Percentiles rank a stretch among this genome's conserved stretches.
phyloP scores from a whole-genome alignment of 2,113 vertebrate genomes.

The Fregata magnificens region DNA sequence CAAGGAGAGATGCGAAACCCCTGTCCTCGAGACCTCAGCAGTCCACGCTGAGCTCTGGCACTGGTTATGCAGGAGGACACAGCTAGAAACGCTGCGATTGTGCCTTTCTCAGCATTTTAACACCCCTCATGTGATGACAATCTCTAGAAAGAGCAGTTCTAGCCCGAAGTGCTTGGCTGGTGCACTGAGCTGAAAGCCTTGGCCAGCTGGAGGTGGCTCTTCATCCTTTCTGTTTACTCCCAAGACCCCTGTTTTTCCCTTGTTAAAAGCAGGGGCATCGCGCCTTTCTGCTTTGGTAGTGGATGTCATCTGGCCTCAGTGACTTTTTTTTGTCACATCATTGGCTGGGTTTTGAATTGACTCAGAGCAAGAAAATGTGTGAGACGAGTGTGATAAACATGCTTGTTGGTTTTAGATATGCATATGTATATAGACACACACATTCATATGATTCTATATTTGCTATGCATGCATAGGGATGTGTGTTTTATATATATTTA shows the following conservation, averaged over 20 bases:
- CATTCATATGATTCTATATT: neutral
- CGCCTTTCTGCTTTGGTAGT: neutral
- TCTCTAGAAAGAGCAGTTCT: neutral
- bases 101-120: neutral
- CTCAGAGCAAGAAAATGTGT: neutral
- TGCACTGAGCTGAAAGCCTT: neutral
- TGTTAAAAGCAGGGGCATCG: neutral
- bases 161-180: neutral
- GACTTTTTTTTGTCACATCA: neutral
- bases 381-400: neutral
- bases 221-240: neutral
- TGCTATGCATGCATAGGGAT: neutral
- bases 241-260: neutral
- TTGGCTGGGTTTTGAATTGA: neutral
- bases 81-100: accelerated
- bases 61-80: neutral
- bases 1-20: neutral
- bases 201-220: neutral
- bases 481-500: neutral
- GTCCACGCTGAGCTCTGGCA: neutral
- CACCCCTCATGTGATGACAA: neutral
- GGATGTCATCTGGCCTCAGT: neutral
- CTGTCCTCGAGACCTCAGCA: neutral
- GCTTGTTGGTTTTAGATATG: neutral
- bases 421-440: neutral